Base-by-base conservation (phyloP, 2,888 invertebrate species). In the Sarcophaga variegata region DNA sequence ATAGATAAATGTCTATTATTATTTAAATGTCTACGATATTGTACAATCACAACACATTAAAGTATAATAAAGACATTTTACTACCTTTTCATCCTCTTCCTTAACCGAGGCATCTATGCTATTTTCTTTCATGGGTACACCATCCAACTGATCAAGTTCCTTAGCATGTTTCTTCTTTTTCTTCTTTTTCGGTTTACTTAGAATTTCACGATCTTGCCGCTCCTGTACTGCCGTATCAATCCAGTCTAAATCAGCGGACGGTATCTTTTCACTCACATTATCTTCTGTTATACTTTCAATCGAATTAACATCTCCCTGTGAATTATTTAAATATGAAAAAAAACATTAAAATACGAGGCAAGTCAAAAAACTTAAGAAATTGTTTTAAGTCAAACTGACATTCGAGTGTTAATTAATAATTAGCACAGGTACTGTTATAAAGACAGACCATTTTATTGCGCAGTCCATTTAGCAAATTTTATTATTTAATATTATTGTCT, bases 21-120 rank as follows among this genome's bases (percentile, higher is more conserved):
- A 25, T 8, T 37, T 22, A 14, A 27, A 54, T 27, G 69, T 78
- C 82, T 92, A 93, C 87, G 93, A 93, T 89, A 93, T 93, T 88
- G 93, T 90, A 89, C 93, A 93, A 87, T 93, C 93, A 90, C 93
- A 93, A 90, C 93, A 93, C 93, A 93, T 93, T 62, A 93, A 90
- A 54, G 93, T 92, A 88, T 92, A 93, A 88, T 93, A 93, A 27
- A 93, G 90, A 89, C 93, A 93, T 88, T 93, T 93, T 20, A 93
- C 93, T 62, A 92, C 90, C 82, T 92, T 92, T 54, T 93, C 93
- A 78, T 93, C 92, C 74, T 93, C 92, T 66, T 89, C 82, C 72
- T 88, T 86, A 20, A 71, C 12, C 12, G 82, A 37, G 37, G 64
- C 82, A 59, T 82, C 86, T 12, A 83, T 79, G 6, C 88, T 85